These are phyloP conservation scores for Contarinia nasturtii DNA, from an alignment of 1,140 invertebrate genomes.

Conservation along the genomic window DNA sequence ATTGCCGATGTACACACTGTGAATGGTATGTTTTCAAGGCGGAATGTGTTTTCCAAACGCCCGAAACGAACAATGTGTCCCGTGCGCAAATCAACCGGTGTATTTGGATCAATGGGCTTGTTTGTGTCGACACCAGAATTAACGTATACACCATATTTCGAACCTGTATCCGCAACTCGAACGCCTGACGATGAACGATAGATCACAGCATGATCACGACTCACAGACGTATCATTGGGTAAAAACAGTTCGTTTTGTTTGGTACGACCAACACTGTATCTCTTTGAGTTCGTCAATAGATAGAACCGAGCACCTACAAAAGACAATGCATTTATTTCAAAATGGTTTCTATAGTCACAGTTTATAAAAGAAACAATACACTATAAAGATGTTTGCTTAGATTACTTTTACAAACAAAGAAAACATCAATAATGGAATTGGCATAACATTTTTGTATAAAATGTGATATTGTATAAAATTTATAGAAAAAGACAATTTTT, in stretches of 20 bases:
- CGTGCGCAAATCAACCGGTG: background rate
- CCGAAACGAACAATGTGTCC: background rate
- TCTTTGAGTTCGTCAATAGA: background rate
- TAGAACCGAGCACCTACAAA: constrained; percentile 15
- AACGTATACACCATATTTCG: background rate
- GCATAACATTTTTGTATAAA: too few relatives aligned
- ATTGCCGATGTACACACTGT: background rate
- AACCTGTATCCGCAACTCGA: background rate
- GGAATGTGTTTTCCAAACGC: background rate
- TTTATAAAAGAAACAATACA: too few relatives aligned
- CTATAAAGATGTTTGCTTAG: too few relatives aligned
- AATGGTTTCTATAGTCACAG: too few relatives aligned
- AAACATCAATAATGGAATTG: too few relatives aligned
- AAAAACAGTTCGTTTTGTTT: background rate
- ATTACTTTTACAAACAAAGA: too few relatives aligned
- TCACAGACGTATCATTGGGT: background rate
- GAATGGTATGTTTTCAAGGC: background rate
- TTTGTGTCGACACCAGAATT: background rate
- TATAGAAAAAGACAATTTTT: too few relatives aligned
- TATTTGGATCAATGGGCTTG: background rate
- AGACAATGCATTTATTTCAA: constrained; percentile 4
- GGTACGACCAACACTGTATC: background rate
- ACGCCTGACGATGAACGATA: background rate
- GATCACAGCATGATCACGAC: background rate
- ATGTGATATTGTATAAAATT: too few relatives aligned